Evolutionary conservation across 1,140 invertebrate genomes (phyloP), one percentile per base, ranked within the genome.

Genomic region (Pissodes strobi): DNA sequence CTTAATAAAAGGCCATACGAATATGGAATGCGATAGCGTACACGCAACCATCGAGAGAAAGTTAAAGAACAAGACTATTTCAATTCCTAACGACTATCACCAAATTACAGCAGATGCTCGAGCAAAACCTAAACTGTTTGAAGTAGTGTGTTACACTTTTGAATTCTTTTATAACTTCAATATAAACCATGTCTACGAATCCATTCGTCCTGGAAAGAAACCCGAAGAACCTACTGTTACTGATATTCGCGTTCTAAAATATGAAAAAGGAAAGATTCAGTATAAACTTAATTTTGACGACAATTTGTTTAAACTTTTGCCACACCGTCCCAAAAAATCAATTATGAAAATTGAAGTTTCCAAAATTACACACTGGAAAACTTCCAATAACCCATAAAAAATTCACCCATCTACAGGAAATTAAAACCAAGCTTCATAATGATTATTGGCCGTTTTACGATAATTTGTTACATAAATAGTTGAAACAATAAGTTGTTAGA

Each of bases 1-100:
- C 67, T 61, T 80, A 12, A 74, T 76, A 65, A 69, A 67, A 25
- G 79, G 79, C 5, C 79, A 81, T 55, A 80, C 49, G 2, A 49
- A 63, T 15, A 60, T 66, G 64, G 38, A 41, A 10, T 18, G 17
- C 3, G 53, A 81, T 60, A 70, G 68, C 2, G n/a, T n/a, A n/a
- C n/a, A n/a, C n/a, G n/a, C n/a, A n/a, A n/a, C n/a, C n/a, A n/a
- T n/a, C n/a, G n/a, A 67, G 30, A 62, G n/a, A 10, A 23, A 21
- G 10, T 4, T 57, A 49, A 23, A 51, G 43, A 38, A 43, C n/a
- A 43, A 43, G 17, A 12, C 8, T 15, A 43, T 43, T 9, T 43
- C 13, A 12, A 43, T 43, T 43, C 2, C 18, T 1, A 43, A 43
- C 15, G 39, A 43, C 12, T 43, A 43, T 12, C 18, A 43, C 12